These are phyloP conservation scores for Gobiocypris rarus DNA, from an alignment of 2,113 vertebrate genomes.

Conservation along the genomic window DNA sequence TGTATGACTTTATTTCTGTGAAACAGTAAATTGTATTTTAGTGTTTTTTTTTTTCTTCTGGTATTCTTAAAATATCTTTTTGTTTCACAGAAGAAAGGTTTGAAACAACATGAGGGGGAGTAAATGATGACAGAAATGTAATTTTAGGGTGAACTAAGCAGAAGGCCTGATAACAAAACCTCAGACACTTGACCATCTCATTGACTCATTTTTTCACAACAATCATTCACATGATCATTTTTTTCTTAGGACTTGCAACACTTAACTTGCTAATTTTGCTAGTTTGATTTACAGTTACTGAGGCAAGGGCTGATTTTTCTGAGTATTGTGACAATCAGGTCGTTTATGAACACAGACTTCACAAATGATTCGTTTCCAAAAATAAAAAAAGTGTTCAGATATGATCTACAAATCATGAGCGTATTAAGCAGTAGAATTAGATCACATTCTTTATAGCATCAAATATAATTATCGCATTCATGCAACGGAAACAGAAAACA, in stretches of 20 bases:
- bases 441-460: not conserved
- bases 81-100: not conserved
- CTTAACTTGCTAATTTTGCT: not conserved
- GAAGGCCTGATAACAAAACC: not conserved
- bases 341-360: not conserved
- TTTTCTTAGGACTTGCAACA: not conserved
- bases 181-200: not conserved
- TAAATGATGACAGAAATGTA: not conserved
- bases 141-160: not conserved
- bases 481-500: not conserved
- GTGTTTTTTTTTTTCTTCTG: too few species aligned
- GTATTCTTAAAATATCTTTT: not conserved
- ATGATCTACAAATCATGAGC: not conserved
- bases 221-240: too few species aligned
- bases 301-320: not conserved
- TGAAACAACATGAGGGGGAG: not conserved
- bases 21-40: too few species aligned
- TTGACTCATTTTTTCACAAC: too few species aligned
- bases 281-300: not conserved
- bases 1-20: too few species aligned
- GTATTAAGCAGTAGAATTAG: not conserved
- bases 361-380: conserved; percentile 31
- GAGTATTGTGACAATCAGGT: conserved; percentile 19
- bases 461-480: not conserved
- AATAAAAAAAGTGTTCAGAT: not conserved